Evolutionary conservation across 23 tunicate genomes (phyloP), one percentile per base, ranked within the genome.

Genomic region (Trididemnum miniatum): DNA sequence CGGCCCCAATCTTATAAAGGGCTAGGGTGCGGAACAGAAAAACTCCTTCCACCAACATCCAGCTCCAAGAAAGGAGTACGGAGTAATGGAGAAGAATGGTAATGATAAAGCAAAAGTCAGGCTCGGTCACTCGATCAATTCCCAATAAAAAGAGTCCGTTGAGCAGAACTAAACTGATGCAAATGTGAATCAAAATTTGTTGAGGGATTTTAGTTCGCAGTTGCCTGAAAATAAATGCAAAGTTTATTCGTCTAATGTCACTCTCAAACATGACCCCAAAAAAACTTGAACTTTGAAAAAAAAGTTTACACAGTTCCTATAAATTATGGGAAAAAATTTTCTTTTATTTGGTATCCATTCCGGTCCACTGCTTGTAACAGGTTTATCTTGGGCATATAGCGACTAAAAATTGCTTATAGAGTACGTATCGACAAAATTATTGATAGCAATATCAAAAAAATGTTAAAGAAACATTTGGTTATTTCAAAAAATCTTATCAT

Each of bases 41-140:
- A 0, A 92, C 82, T 9, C 88, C 91, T 79, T 87, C 91, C 31
- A 76, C 71, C 35, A 92, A 57, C 91, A 86, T 86, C 90, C 90
- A 92, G 24, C 77, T 71, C 97, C 97, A 92, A 36, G 90, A 77
- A 1, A 83, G 79, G 51, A 92, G 88, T 22, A 92, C 74, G 35
- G 82, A 81, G 64, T 92, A 92, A 65, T 92, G 97, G 7, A 92
- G 85, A 37, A 87, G 30, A 15, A 62, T 76, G 0, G 97, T 37
- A 0, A 59, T 82, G 34, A 64, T 89, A 15, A 59, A 82, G 62
- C 97, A 92, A 79, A 82, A 79, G 24, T 54, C 36, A 20, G 32
- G 27, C 12, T 82, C 44, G 0, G 85, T 51, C 1, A 29, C 72
- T 2, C 77, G 54, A 31, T 92, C 92, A 86, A 92, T 92, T 35